phyloP scores from a whole-genome alignment of 1,140 invertebrate genomes.

The Panulirus ornatus region DNA sequence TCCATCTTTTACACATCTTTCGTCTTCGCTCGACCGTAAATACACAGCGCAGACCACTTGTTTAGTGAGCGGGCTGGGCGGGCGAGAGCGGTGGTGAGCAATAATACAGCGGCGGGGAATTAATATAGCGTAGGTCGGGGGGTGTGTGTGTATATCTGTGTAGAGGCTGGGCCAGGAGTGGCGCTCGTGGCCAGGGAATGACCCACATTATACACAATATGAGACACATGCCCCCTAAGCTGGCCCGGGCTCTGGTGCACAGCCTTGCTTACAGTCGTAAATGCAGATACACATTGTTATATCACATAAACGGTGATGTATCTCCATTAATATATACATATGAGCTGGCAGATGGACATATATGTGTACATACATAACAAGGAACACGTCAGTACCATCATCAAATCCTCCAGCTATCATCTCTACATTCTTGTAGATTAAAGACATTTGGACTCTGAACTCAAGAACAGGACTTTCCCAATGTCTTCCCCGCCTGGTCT shows the following conservation, averaged over 20 bases:
- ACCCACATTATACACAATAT: slow-evolving; percentile 32
- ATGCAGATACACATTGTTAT: background rate
- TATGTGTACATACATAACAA: too few relatives aligned
- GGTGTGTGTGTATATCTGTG: slow-evolving; percentile 16
- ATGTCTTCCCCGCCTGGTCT: too few relatives aligned
- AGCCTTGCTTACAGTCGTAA: background rate
- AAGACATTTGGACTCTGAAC: too few relatives aligned
- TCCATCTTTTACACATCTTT: too few relatives aligned
- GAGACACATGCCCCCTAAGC: slow-evolving; percentile 4
- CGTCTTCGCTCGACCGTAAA: too few relatives aligned
- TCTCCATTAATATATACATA: background rate
- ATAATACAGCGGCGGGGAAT: background rate
- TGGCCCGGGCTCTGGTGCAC: background rate
- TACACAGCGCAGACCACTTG: background rate
- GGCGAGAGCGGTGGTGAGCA: background rate
- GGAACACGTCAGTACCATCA: too few relatives aligned
- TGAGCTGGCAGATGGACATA: too few relatives aligned
- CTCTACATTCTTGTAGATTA: too few relatives aligned
- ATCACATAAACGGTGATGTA: too few relatives aligned
- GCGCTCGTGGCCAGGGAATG: background rate
- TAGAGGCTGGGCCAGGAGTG: background rate
- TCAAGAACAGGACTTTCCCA: too few relatives aligned
- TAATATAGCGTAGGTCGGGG: slow-evolving; percentile 31
- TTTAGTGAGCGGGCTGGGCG: background rate
- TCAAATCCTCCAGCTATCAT: too few relatives aligned